phyloP scores from a whole-genome alignment of 2,113 vertebrate genomes.

The Uria lomvia region DNA sequence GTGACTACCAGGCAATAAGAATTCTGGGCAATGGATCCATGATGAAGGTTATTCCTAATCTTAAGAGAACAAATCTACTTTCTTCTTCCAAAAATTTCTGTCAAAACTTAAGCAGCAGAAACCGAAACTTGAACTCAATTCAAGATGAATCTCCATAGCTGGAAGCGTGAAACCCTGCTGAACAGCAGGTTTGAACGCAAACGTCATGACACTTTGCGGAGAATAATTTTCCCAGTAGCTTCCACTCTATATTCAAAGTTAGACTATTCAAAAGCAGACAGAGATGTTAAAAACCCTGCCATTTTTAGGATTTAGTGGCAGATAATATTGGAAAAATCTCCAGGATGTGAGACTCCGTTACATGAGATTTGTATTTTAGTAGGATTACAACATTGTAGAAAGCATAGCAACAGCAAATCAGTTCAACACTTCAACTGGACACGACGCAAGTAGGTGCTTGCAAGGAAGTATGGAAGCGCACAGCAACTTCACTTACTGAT shows the following conservation, averaged over 20 bases:
- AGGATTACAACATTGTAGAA: neutral
- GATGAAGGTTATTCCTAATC: neutral
- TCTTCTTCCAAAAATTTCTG: neutral
- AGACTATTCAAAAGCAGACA: neutral
- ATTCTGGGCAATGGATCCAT: neutral
- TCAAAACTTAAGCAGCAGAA: neutral
- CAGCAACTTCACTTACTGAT: constrained; percentile 68
- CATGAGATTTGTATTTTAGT: neutral
- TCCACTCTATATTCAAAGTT: neutral
- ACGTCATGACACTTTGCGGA: neutral
- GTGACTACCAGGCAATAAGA: neutral
- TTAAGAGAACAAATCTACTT: neutral
- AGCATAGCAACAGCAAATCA: constrained; percentile 50
- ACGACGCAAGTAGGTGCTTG: constrained; percentile 4
- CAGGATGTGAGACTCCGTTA: neutral
- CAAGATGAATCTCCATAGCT: neutral
- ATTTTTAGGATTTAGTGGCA: neutral
- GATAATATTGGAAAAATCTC: neutral
- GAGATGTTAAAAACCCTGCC: neutral
- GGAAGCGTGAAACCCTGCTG: neutral
- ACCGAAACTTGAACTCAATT: neutral
- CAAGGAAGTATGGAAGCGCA: neutral
- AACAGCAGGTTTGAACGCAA: neutral
- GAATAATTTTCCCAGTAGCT: neutral
- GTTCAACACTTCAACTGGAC: neutral